These are phyloP conservation scores for Pluvianellus socialis DNA, from an alignment of 2,113 vertebrate species.

Conservation along the genomic window DNA sequence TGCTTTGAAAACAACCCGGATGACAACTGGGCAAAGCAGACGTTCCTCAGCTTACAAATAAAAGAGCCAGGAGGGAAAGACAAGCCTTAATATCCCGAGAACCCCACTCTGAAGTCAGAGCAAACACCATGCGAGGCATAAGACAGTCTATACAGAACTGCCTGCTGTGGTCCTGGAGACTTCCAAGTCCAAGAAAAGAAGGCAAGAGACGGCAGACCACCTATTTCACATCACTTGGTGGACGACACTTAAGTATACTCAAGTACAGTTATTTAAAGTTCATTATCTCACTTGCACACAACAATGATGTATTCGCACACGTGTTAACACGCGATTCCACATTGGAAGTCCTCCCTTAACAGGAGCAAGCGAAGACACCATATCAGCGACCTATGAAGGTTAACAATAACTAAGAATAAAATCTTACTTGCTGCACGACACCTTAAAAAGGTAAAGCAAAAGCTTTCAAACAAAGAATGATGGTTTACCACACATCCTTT, in stretches of 20 bases:
- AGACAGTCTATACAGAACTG: background rate
- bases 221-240: background rate
- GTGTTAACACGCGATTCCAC: fast-evolving
- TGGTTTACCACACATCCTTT: background rate
- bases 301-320: fast-evolving
- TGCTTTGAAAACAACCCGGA: background rate
- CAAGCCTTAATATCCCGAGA: background rate
- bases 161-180: background rate
- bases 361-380: background rate
- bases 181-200: background rate
- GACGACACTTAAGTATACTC: background rate
- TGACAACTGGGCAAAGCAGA: background rate
- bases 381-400: background rate
- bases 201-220: background rate
- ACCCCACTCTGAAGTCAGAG: background rate
- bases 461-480: background rate
- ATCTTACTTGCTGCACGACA: background rate
- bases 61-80: background rate
- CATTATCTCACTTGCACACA: background rate
- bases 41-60: background rate
- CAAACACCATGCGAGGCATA: background rate
- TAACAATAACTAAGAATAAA: background rate
- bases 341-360: fast-evolving
- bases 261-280: background rate
- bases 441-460: background rate